Conservation (phyloP, 2,888 invertebrate genomes). For the Latrodectus elegans region DNA sequence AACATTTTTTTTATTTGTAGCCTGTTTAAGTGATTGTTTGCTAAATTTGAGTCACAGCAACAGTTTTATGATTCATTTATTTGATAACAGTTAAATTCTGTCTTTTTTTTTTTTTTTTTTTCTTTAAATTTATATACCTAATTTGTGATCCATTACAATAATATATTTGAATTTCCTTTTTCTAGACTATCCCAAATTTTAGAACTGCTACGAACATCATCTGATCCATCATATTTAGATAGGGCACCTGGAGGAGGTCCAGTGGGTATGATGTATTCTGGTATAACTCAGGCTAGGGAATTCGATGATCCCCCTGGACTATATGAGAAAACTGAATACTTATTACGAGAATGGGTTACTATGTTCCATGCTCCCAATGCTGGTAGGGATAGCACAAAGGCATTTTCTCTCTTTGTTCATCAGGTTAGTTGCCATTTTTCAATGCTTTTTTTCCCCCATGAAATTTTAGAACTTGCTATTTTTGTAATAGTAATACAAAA, state of each 20-base stretch:
- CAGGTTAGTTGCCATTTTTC: slow-evolving; percentile 76
- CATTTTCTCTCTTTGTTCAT: slow-evolving; percentile 94
- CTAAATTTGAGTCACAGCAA: too few relatives aligned
- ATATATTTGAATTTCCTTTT: slow-evolving; percentile 31
- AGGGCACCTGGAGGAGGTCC: slow-evolving; percentile 83
- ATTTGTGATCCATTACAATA: too few relatives aligned
- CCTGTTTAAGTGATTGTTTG: too few relatives aligned
- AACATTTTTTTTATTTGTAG: too few relatives aligned
- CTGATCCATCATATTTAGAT: slow-evolving; percentile 85
- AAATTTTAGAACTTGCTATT: too few relatives aligned
- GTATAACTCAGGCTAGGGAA: slow-evolving; percentile 89
- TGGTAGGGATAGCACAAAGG: slow-evolving; percentile 80
- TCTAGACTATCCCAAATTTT: slow-evolving; percentile 83
- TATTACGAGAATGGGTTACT: slow-evolving; percentile 96
- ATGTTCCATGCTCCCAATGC: slow-evolving; percentile 87
- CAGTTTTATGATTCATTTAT: too few relatives aligned
- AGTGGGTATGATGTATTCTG: slow-evolving; percentile 92
- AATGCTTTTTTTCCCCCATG: too few relatives aligned
- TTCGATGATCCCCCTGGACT: slow-evolving; percentile 93
- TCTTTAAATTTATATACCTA: too few relatives aligned
- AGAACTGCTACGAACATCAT: slow-evolving; percentile 84
- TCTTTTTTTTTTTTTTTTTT: too few relatives aligned
- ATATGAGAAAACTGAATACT: slow-evolving; percentile 93
- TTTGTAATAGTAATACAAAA: too few relatives aligned
- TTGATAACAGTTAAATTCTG: too few relatives aligned